Evolutionary conservation across 2,797 vertebrate species (phyloP).

Genomic region (Tokudaia tokunoshimensis): DNA sequence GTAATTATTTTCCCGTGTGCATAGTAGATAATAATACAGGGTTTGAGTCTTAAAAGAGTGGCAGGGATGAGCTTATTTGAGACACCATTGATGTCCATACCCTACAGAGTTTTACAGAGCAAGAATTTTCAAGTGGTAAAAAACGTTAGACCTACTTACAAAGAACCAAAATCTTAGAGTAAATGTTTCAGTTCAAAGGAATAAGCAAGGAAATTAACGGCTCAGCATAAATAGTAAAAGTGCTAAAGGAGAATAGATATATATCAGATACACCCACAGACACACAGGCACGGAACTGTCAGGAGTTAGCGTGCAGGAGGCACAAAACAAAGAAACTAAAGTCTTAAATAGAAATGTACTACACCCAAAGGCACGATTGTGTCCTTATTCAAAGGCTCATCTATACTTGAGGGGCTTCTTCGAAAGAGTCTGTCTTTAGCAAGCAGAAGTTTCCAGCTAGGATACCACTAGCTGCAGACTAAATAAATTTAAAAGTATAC

Average conservation of each 20-base stretch:
- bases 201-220: background rate
- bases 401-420: background rate
- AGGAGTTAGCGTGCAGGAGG: background rate
- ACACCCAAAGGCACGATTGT: background rate
- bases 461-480: background rate
- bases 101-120: conserved; percentile 61
- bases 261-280: background rate
- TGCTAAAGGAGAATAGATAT: conserved; percentile 4
- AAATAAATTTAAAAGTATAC: background rate
- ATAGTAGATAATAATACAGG: background rate
- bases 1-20: conserved; percentile 21
- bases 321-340: background rate
- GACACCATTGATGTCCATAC: background rate
- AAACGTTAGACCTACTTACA: conserved; percentile 19
- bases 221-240: conserved; percentile 25
- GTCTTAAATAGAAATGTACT: conserved; percentile 41
- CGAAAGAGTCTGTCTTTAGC: background rate
- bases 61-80: conserved; percentile 51
- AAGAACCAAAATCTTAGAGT: conserved; percentile 31
- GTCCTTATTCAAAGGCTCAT: background rate
- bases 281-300: background rate
- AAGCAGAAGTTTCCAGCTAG: conserved; percentile 38
- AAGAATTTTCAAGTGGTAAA: conserved; percentile 31
- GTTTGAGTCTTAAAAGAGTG: conserved; percentile 28
- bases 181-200: conserved; percentile 29